Conservation (phyloP, 1,140 invertebrate genomes). For the Drosophila nigromelanica region DNA sequence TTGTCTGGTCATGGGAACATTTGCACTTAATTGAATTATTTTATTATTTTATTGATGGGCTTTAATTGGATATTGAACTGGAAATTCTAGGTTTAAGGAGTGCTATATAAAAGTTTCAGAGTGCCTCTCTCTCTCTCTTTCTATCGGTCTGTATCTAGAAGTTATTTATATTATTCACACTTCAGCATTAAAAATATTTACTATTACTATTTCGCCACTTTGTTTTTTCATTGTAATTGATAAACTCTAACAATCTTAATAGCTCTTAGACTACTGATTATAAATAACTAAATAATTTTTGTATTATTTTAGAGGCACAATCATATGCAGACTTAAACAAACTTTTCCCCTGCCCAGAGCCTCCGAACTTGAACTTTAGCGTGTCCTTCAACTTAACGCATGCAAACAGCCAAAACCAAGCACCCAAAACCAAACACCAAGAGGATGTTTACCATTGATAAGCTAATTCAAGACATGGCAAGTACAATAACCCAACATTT, state of each 20-base stretch:
- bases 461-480: conserved; percentile 39
- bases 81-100: background rate
- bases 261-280: too few relatives aligned
- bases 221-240: too few relatives aligned
- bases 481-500: conserved; percentile 16
- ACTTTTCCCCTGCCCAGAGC: background rate
- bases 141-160: too few relatives aligned
- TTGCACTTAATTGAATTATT: conserved; percentile 61
- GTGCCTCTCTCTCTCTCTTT: background rate
- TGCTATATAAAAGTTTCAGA: conserved; percentile 9
- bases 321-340: background rate
- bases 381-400: conserved; percentile 60
- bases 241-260: too few relatives aligned
- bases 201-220: too few relatives aligned
- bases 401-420: conserved; percentile 3
- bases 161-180: too few relatives aligned
- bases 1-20: conserved; percentile 69
- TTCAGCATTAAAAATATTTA: too few relatives aligned
- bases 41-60: conserved; percentile 59
- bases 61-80: conserved; percentile 43
- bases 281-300: too few relatives aligned
- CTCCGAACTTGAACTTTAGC: conserved; percentile 73
- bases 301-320: background rate
- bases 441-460: conserved; percentile 71
- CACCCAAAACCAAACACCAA: background rate